Base-by-base conservation (phyloP, 1,140 invertebrate genomes). In the Drosophila lowei region DNA sequence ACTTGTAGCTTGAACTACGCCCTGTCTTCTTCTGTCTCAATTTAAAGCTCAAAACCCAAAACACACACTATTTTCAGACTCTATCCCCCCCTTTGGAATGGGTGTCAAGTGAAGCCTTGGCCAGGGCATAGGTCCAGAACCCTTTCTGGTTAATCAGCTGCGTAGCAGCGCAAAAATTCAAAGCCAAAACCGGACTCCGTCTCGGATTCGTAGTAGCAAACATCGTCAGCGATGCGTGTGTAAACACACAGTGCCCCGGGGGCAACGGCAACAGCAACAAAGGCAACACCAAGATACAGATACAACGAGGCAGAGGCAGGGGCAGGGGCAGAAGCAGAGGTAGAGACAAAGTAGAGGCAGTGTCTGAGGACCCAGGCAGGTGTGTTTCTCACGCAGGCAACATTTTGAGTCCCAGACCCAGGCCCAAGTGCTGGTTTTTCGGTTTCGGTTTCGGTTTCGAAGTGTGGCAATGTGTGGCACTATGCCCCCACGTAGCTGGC, bases 361-460 rank as follows among this genome's bases (percentile, higher is more conserved):
- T 21, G 41, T 11, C 21, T 21, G 18, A 13, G 7, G 11, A 25
- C 15, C 49, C 7, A 55, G 42, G 84, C 85, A 89, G 85, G 85
- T 89, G 79, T 89, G 85, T 89, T 89, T 89, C 85, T 89, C 85
- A 89, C 85, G 85, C 85, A 57, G 59, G 25, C 43, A 67, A 41
- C 62, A 43, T 55, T 67, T 66, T 47, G 21, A 66, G 61, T 56
- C 3, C 30, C 30, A 11, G 30, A 9, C 11, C 34, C 8, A 34
- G 30, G 30, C 9, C 9, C 34, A 38, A 11, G 3, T 38, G 44
- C 65, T 23, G 50, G 65, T 52, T 44, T 56, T 48, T 67, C 68
- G 77, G 78, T 76, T 77, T 67, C 68, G 77, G 78, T 76, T 77
- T 72, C 78, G 61, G 55, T 80, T 81, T 61, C 79, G 64, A 84